Percentiles rank a stretch among this genome's conserved stretches.
Evolutionary conservation across 2,888 invertebrate species (phyloP).

Genomic region (Agriopis leucophaearia): DNA sequence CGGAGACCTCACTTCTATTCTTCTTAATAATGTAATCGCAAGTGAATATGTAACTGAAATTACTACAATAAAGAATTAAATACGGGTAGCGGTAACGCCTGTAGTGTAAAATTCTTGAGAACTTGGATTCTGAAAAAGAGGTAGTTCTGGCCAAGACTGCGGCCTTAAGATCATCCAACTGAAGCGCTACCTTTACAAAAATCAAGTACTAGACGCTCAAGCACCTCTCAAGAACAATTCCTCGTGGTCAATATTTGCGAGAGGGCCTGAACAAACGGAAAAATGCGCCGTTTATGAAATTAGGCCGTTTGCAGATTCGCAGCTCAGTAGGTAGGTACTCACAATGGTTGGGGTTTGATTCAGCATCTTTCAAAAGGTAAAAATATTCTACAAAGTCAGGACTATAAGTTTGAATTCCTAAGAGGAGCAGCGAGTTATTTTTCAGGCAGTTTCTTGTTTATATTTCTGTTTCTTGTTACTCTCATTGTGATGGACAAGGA

Average conservation of each 20-base stretch:
- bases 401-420: neutral
- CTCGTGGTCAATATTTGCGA: conserved; percentile 28
- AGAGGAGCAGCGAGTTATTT: neutral
- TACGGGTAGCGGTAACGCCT: too few relatives aligned
- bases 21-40: too few relatives aligned
- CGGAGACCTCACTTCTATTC: too few relatives aligned
- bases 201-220: neutral
- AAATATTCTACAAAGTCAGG: conserved; percentile 3
- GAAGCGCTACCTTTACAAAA: neutral
- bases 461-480: neutral
- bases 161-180: too few relatives aligned
- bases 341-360: conserved; percentile 20
- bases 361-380: conserved; percentile 6
- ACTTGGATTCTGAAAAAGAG: too few relatives aligned
- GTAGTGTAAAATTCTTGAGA: too few relatives aligned
- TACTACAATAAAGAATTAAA: too few relatives aligned
- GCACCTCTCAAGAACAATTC: conserved; percentile 16
- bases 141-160: too few relatives aligned
- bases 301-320: conserved; percentile 24
- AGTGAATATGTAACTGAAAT: too few relatives aligned
- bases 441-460: too few relatives aligned
- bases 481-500: too few relatives aligned
- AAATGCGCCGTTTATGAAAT: conserved; percentile 25
- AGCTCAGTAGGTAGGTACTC: conserved; percentile 6
- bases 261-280: conserved; percentile 29